Base-by-base conservation (phyloP, 2,797 vertebrate genomes). In the Labroides dimidiatus region DNA sequence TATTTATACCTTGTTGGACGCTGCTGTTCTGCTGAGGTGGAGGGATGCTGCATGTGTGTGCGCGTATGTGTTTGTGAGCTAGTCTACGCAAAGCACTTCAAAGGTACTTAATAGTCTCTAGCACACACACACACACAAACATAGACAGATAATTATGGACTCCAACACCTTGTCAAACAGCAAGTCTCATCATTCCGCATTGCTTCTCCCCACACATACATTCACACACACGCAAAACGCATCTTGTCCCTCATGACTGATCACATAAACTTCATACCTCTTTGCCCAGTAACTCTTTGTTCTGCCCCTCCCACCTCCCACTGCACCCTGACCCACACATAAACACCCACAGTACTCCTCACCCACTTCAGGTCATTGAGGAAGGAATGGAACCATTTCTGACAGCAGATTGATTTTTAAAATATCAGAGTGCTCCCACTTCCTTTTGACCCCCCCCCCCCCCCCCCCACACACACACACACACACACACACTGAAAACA, bases 401-500 rank as follows among this genome's bases (percentile, higher is more conserved):
- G 94, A 94, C 91, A 87, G 95, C 92, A 95, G 95, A 96, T 96
- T 96, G 95, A 95, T 96, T 95, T 85, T 95, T 93, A 89, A 94
- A 95, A 95, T 94, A 94, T 94, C 87, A 45, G 19, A 17, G 23
- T 65, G 86, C 89, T 90, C 53, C 91, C 90, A 92, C 90, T 96
- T 96, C 93, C 92, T 93, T 95, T 95, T 96, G 95, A 95, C 95
- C 96, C 93, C 91, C 93, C 58, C 5, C 30, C n/a, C n/a, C n/a
- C n/a, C n/a, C n/a, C n/a, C n/a, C n/a, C n/a, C n/a, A n/a, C n/a
- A n/a, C n/a, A n/a, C n/a, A n/a, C n/a, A n/a, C n/a, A n/a, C n/a
- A n/a, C n/a, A n/a, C n/a, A n/a, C n/a, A n/a, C n/a, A n/a, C n/a
- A 27, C 30, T 1, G 7, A 6, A 33, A 94, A 94, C 93, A 95